phyloP scores from a whole-genome alignment of 2,888 invertebrate genomes.

The Lasius platythorax region DNA sequence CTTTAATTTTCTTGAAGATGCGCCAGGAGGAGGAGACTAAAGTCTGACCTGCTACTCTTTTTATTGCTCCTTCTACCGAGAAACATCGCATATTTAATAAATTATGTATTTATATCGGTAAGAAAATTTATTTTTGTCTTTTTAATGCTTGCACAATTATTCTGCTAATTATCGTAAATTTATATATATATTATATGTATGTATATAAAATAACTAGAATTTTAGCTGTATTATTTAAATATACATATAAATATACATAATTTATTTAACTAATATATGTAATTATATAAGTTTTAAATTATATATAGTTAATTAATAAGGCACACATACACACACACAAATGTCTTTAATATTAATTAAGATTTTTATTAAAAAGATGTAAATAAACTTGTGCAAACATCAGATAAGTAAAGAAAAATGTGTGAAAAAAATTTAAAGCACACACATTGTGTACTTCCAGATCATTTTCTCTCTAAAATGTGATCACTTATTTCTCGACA shows the following conservation, averaged over 20 bases:
- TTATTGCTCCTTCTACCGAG: slow-evolving; percentile 26
- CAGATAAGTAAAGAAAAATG: neutral
- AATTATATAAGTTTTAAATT: neutral
- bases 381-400: neutral
- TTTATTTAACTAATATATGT: neutral
- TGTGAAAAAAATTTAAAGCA: neutral
- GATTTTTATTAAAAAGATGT: neutral
- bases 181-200: too few relatives aligned
- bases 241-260: neutral
- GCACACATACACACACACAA: neutral
- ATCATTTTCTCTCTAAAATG: neutral
- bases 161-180: neutral
- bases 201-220: neutral
- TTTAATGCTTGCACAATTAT: neutral
- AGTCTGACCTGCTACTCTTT: slow-evolving; percentile 4
- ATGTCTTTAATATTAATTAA: neutral
- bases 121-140: neutral
- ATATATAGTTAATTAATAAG: neutral
- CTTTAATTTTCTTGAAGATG: slow-evolving; percentile 43
- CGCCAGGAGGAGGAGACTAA: slow-evolving; percentile 14
- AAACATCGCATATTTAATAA: slow-evolving; percentile 5
- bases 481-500: neutral
- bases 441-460: neutral
- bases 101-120: neutral
- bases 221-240: neutral